These are phyloP conservation scores for Coelopa frigida DNA, from an alignment of 1,140 invertebrate species.

Conservation along the genomic window DNA sequence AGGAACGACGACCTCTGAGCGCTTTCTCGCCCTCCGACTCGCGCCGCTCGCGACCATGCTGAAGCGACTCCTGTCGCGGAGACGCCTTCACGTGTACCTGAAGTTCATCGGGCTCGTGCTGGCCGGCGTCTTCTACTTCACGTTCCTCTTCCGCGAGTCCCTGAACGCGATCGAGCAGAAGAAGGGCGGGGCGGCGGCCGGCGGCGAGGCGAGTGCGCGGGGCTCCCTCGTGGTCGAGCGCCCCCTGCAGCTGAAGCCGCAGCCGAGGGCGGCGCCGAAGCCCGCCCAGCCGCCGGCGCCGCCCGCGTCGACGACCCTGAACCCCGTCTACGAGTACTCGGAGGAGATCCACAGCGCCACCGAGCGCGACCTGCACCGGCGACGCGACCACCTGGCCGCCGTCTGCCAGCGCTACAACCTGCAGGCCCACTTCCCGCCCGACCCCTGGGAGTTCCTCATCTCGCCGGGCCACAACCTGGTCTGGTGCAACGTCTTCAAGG, in stretches of 20 bases:
- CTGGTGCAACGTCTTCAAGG: slow-evolving; percentile 75
- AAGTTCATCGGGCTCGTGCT: slow-evolving; percentile 31
- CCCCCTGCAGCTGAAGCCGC: slow-evolving; percentile 1
- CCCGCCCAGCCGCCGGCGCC: neutral
- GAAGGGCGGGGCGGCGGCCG: slow-evolving; percentile 18
- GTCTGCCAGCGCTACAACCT: slow-evolving; percentile 35
- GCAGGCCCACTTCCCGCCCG: slow-evolving; percentile 45
- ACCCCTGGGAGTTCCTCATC: slow-evolving; percentile 68
- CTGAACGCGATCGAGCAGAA: slow-evolving; percentile 36
- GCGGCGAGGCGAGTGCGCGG: too few relatives aligned
- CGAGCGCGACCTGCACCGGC: slow-evolving; percentile 26
- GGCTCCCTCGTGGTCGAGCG: too few relatives aligned
- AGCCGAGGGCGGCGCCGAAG: slow-evolving; percentile 10
- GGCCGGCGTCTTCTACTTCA: slow-evolving; percentile 36
- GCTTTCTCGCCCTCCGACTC: too few relatives aligned
- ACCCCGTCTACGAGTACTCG: slow-evolving; percentile 43
- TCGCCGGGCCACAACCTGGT: slow-evolving; percentile 61
- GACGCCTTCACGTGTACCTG: slow-evolving; percentile 35
- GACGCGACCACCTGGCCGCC: slow-evolving; percentile 24
- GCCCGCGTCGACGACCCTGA: slow-evolving; percentile 23
- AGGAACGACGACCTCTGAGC: too few relatives aligned
- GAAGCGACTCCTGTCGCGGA: slow-evolving; percentile 30
- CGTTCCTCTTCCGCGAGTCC: slow-evolving; percentile 39
- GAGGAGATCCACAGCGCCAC: slow-evolving; percentile 40
- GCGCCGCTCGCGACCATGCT: slow-evolving; percentile 23